A percentile compares a stretch with the other conserved stretches of the same genome.
Evolutionary conservation across 2,797 vertebrate species (phyloP).

Genomic region (Galago senegalensis): DNA sequence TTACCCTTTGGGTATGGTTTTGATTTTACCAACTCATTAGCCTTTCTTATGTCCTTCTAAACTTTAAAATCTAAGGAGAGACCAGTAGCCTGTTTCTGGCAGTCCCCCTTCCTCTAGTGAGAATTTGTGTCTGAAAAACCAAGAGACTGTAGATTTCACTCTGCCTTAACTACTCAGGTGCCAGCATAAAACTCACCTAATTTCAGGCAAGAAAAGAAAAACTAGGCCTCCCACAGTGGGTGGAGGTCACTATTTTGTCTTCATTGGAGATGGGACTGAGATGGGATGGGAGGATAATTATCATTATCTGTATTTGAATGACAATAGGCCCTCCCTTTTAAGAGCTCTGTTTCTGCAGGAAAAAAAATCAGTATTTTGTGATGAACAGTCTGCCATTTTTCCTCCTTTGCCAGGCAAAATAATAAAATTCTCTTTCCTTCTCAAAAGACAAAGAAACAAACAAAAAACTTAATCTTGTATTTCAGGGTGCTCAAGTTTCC

Average conservation of each 20-base stretch:
- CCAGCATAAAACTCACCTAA: background rate
- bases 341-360: no score
- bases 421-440: no score
- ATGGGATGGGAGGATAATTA: no score
- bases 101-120: background rate
- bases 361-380: no score
- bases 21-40: conserved; percentile 16
- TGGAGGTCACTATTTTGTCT: no score
- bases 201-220: conserved; percentile 53
- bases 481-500: conserved; percentile 2
- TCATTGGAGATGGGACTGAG: no score
- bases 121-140: background rate
- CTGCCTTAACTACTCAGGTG: background rate
- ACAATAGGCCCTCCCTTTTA: no score
- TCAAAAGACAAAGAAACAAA: no score
- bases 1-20: conserved; percentile 30
- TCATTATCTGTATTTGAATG: no score
- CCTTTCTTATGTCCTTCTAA: background rate
- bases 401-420: no score
- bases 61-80: conserved; percentile 11
- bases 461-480: background rate
- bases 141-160: background rate
- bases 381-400: no score
- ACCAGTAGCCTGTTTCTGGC: background rate
- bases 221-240: background rate